These are phyloP conservation scores for Microcebus lehilahytsara DNA, from an alignment of 2,113 vertebrate genomes.

Conservation along the genomic window DNA sequence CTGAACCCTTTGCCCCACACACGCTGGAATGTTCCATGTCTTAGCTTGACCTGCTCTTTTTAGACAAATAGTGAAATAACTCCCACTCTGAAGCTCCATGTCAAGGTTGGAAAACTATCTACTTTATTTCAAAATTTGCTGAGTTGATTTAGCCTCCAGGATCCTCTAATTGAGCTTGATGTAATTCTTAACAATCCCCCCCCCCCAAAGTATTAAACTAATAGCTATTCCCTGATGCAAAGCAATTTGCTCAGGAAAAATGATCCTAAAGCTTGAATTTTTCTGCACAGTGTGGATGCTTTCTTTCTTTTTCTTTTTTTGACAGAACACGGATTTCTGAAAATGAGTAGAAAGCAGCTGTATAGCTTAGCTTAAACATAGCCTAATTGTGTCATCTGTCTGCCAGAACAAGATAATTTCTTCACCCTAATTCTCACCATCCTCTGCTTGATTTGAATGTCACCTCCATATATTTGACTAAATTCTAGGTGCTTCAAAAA, in stretches of 20 bases:
- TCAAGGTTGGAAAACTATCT: neutral
- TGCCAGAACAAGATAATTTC: neutral
- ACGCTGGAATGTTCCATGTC: neutral
- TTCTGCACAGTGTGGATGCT: neutral
- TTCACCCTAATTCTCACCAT: neutral
- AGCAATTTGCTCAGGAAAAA: constrained; percentile 31
- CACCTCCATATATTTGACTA: neutral
- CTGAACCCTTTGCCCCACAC: neutral
- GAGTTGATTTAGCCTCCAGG: neutral
- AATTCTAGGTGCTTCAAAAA: neutral
- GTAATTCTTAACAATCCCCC: constrained; percentile 20
- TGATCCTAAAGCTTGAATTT: neutral
- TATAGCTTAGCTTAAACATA: neutral
- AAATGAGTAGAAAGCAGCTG: neutral
- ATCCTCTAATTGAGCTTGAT: neutral
- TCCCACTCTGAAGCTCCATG: neutral
- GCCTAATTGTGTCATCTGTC: neutral
- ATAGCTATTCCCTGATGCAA: neutral
- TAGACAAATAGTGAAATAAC: neutral
- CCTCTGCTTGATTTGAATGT: neutral
- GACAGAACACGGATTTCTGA: neutral
- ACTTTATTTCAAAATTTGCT: constrained; percentile 22
- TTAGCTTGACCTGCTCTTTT: neutral
- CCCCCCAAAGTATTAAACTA: neutral
- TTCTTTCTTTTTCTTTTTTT: neutral